These are phyloP conservation scores for Pseudomyrmex cubaensis DNA, from an alignment of 1,140 invertebrate genomes.

Conservation along the genomic window DNA sequence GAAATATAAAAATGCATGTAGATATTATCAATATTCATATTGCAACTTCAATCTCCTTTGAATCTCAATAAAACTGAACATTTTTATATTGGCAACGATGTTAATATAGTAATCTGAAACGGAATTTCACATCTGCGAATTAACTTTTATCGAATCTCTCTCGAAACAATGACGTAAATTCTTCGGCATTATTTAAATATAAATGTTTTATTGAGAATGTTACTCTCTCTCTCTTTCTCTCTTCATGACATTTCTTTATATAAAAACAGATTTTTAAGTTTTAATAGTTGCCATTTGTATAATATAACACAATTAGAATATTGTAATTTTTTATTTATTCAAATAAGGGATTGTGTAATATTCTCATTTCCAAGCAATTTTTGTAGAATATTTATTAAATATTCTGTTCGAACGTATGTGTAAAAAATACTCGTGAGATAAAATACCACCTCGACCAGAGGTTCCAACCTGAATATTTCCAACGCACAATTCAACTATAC, in stretches of 20 bases:
- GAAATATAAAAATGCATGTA: slow-evolving; percentile 18
- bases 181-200: slow-evolving; percentile 6
- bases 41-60: neutral
- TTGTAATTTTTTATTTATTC: slow-evolving; percentile 1
- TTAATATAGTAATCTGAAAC: neutral
- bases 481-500: no score
- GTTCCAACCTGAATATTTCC: no score
- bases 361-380: no score
- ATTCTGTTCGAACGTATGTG: no score
- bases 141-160: neutral
- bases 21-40: neutral
- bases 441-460: no score
- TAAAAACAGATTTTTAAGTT: neutral
- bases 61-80: neutral
- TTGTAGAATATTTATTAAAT: no score
- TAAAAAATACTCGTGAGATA: no score
- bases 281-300: neutral
- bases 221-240: neutral
- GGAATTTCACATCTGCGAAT: slow-evolving; percentile 15
- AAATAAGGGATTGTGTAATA: neutral
- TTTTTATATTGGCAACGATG: neutral
- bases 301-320: neutral
- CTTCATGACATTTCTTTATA: neutral
- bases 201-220: slow-evolving; percentile 1
- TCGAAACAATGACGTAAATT: neutral